Evolutionary conservation across 53 echinoderm and acorn worm species (phyloP), one percentile per base, ranked within the genome.

Genomic region (Actinopyga echinites): DNA sequence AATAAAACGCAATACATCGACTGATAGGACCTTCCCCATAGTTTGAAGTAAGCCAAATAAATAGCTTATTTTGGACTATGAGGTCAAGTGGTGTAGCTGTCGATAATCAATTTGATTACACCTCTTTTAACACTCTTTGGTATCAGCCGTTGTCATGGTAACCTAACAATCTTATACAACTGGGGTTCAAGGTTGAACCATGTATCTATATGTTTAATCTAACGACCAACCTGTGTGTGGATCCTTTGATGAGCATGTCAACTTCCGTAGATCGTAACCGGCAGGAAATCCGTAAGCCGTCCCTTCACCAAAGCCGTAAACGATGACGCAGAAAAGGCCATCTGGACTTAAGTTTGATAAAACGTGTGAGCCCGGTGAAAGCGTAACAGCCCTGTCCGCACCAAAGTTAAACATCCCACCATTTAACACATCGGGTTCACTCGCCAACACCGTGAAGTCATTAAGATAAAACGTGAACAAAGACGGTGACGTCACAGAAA

Each of bases 221-320:
- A 49, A 49, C 17, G 17, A 49, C n/a, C 12, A 30, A 96, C 96
- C 96, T 89, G 96, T 93, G 29, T 80, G 81, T 4, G 74, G 83
- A 54, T 91, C 88, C 43, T 79, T 74, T 33, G 84, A 64, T 4
- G 82, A 91, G 67, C 95, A 95, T 19, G 93, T 89, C 74, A 91
- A 75, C 71, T 85, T 89, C 35, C 86, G 65, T 19, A 95, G 86
- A 22, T 78, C 60, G 69, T 93, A 95, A 2, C 84, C 95, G 1
- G 91, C 87, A 8, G 95, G 95, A 57, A 66, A 87, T 31, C 64
- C 95, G 64, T 91, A 95, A 6, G 93, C 91, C 6, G 93, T 93
- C 4, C 92, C 91, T 3, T 34, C 38, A 19, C 91, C 91, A n/a
- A 93, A 93, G 9, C 95, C 95, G 49, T 95, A 95, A 24, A 89